Base-by-base conservation (phyloP, 2,888 invertebrate genomes). In the Rutpela maculata region DNA sequence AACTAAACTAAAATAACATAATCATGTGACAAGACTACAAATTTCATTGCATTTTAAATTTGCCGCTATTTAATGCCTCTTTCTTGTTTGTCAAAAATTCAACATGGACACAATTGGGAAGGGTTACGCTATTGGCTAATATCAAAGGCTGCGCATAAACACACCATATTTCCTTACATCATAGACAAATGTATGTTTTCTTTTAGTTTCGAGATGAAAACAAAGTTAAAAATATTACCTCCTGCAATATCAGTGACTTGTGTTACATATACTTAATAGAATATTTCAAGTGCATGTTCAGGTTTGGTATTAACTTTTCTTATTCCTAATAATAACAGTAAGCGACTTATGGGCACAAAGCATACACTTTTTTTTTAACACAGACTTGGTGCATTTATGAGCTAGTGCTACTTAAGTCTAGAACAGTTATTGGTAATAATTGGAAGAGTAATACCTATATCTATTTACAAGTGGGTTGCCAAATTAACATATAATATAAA, bases 311-410 rank as follows among this genome's bases (percentile, higher is more conserved):
- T 50, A 50, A 50, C 50, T 50, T 12, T n/a, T 50, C 12, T 50
- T 50, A 50, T 50, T 19, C 10, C 59, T 59, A 59, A 19, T 15
- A 59, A 12, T 15, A 22, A 59, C 19, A 3, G 17, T 19, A 66
- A 67, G 55, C 67, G 67, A 67, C 10, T 50, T 56, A 38, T 12
- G 19, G n/a, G 70, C 43, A 57, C 35, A 60, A 65, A 70, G 70
- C 70, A 60, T 43, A 60, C 43, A 43, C 19, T 70, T 57, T 43
- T 70, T 57, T 43, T 50, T 70, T 38, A 70, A 70, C 59, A 69
- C 60, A 50, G 60, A 59, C 31, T 22, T 19, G 60, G 43, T 60
- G 60, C 60, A 43, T 70, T 38, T 26, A 43, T 22, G 60, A 38
- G 60, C 50, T 38, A 70, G 70, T 60, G 60, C 70, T 19, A 6